Evolutionary conservation across 2,113 vertebrate genomes (phyloP), one percentile per base, ranked within the genome.

Genomic region (Glaucomys volans): DNA sequence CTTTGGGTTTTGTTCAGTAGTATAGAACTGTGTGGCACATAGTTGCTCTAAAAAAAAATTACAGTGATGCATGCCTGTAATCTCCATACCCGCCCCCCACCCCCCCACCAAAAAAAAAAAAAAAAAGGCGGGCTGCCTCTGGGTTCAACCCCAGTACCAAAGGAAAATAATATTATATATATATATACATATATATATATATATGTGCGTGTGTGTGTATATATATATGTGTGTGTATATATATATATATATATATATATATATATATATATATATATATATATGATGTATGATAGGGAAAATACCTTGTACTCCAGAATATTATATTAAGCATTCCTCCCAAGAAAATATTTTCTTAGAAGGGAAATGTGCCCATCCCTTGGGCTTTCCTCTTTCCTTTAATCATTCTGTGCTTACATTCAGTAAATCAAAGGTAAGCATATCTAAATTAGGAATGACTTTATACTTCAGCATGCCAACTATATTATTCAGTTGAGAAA

Each of bases 1-100:
- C 75, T 80, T 88, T 82, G 18, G 17, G 20, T 57, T 96, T 95
- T 74, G 52, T 85, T 95, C 40, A 71, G 32, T 86, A 1, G 32
- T 84, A 1, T 93, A 52, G 26, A 84, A 76, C 76, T 62, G 22
- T 84, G 2, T 77, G n/a, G n/a, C 57, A 92, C 40, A 62, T 32
- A 52, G 30, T 3, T 77, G 28, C 57, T 91, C 17, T 47, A 30
- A 94, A 90, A 94, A 90, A 92, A 94, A 67, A 88, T 76, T 28
- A 16, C 52, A 52, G 52, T 75, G 42, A 24, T 52, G 0, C 87
- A 42, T 90, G 22, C 44, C 44, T 47, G 44, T 8, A 47, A 47
- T 47, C 44, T 47, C 44, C 44, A 47, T 9, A 44, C 44, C 4
- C 44, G 8, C 44, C 44, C 44, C 44, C 44, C 44, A 6, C 44